Conservation (phyloP, 2,113 vertebrate genomes). For the Pygoscelis adeliae region DNA sequence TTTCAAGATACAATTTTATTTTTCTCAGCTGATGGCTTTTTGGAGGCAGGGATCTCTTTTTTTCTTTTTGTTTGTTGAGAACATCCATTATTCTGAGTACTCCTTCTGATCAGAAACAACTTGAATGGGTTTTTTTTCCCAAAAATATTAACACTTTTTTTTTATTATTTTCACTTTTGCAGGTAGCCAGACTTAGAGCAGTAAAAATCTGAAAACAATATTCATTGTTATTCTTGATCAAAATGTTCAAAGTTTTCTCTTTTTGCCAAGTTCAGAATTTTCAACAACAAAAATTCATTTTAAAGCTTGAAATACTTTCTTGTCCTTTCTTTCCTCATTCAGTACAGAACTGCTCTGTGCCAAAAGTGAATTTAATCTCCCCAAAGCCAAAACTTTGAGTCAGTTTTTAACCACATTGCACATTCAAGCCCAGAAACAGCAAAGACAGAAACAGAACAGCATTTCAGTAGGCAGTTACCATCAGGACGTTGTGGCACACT, state of each 20-base stretch:
- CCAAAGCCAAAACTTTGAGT: slow-evolving; percentile 18
- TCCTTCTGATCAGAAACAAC: not conserved
- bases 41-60: not conserved
- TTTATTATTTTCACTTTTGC: not conserved
- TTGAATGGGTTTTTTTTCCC: not conserved
- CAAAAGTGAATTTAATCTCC: slow-evolving; percentile 22
- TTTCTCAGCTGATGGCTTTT: not conserved
- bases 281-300: not conserved
- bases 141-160: not conserved
- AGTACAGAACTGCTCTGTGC: not conserved
- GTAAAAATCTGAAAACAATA: not conserved
- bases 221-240: not conserved
- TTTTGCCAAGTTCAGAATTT: not conserved
- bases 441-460: slow-evolving; percentile 62
- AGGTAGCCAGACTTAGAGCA: not conserved
- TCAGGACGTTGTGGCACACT: slow-evolving; percentile 50
- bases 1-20: not conserved
- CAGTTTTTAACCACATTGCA: slow-evolving; percentile 38
- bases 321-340: slow-evolving; percentile 7
- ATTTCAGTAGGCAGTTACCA: slow-evolving; percentile 63
- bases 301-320: not conserved
- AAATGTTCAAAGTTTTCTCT: not conserved
- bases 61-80: not conserved
- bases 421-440: slow-evolving; percentile 28
- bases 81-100: not conserved